These are phyloP conservation scores for Drosophila pandora DNA, from an alignment of 1,140 invertebrate species.

Conservation along the genomic window DNA sequence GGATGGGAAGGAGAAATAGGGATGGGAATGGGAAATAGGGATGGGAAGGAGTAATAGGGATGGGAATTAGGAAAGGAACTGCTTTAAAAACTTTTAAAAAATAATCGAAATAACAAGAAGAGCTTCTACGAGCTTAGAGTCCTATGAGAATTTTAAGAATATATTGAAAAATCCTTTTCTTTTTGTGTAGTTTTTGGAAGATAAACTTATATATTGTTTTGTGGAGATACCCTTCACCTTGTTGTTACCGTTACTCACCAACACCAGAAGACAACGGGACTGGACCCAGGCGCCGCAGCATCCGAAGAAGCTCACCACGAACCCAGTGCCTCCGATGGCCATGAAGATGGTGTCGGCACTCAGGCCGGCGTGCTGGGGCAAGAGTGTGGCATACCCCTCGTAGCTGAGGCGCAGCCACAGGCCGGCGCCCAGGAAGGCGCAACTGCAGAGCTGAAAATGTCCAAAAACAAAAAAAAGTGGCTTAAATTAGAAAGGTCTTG, in stretches of 20 bases:
- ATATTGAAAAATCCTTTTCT: not conserved
- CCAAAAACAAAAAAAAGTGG: not conserved
- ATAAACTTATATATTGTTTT: not conserved
- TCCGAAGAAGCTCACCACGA: constrained; percentile 91
- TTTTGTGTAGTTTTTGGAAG: not conserved
- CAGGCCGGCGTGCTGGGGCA: constrained; percentile 89
- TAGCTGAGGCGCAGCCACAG: constrained; percentile 90
- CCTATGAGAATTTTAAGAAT: too few relatives aligned
- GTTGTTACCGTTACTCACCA: constrained; percentile 85
- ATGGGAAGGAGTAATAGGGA: too few relatives aligned
- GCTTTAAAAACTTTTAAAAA: too few relatives aligned
- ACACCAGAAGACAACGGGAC: constrained; percentile 90
- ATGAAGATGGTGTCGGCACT: constrained; percentile 89
- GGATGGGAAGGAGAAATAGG: too few relatives aligned
- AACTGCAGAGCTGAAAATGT: constrained; percentile 88
- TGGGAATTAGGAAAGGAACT: too few relatives aligned
- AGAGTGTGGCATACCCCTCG: constrained; percentile 88
- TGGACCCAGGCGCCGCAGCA: constrained; percentile 93
- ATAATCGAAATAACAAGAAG: too few relatives aligned
- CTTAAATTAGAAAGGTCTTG: constrained; percentile 11
- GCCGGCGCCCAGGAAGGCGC: constrained; percentile 89
- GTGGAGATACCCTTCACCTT: not conserved
- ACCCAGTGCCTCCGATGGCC: constrained; percentile 87
- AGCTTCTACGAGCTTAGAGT: too few relatives aligned
- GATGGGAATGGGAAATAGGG: too few relatives aligned